A percentile compares a stretch with the other conserved stretches of the same genome.
phyloP scores from a whole-genome alignment of 92 coral and sea anemone genomes.

The Desmophyllum pertusum region DNA sequence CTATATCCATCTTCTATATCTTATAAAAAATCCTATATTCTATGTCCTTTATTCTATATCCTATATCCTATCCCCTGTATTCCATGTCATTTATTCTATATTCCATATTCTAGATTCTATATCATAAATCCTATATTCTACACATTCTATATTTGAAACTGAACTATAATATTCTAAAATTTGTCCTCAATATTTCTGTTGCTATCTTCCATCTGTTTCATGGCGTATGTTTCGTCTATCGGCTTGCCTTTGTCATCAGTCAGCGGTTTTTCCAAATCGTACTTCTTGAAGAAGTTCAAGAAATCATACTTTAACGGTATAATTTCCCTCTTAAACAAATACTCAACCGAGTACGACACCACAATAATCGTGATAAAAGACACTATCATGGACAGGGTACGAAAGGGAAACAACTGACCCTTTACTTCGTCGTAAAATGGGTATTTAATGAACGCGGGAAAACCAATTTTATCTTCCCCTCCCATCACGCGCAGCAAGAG shows the following conservation, averaged over 20 bases:
- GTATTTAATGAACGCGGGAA: conserved; percentile 71
- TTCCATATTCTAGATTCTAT: background rate
- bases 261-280: conserved; percentile 33
- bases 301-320: conserved; percentile 63
- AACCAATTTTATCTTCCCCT: conserved; percentile 77
- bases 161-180: too few species aligned
- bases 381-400: conserved; percentile 68
- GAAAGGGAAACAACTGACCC: conserved; percentile 75
- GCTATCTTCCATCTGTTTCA: background rate
- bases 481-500: conserved; percentile 81
- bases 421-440: conserved; percentile 67
- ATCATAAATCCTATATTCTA: background rate
- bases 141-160: background rate
- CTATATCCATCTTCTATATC: too few species aligned
- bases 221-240: background rate
- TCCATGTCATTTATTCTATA: background rate
- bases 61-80: background rate
- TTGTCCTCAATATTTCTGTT: background rate
- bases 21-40: too few species aligned
- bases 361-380: conserved; percentile 56
- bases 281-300: conserved; percentile 69
- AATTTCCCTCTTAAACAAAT: conserved; percentile 58
- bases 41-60: background rate
- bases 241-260: background rate
- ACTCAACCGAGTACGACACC: conserved; percentile 58